Base-by-base conservation (phyloP, 2,888 invertebrate genomes). In the Microchrysa polita region DNA sequence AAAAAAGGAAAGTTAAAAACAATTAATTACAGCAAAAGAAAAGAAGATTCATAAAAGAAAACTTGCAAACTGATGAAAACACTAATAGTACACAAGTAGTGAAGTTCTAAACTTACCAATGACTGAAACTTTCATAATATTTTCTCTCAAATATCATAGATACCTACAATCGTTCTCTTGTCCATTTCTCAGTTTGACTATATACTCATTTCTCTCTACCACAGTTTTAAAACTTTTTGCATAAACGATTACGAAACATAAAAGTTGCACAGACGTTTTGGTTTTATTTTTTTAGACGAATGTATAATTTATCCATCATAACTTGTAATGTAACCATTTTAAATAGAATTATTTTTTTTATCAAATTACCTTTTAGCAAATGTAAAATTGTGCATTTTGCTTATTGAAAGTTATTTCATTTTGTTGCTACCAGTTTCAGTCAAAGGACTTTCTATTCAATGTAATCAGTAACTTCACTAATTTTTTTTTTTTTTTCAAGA, bases 11-110 rank as follows among this genome's bases (percentile, higher is more conserved):
- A 67, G 65, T 67, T 67, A 67, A 67, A 52, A 63, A 60, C 34
- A 67, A 67, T 67, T 67, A 67, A 67, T 67, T 67, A 67, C 65
- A 67, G 65, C 44, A 67, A 67, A 65, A 67, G 20, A 57, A 34
- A 57, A 1, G 12, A 16, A 20, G 48, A 67, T 42, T 9, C 2
- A n/a, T 9, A 42, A 48, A 67, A 67, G 65, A 67, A 67, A 67
- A 67, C 65, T 67, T 67, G 65, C 65, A 67, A 2, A 63, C 22
- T 44, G 65, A 48, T n/a, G 52, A 16, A 48, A 10, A 20, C 9
- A 42, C 18, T 63, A 42, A 5, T 20, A 42, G 18, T 1, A 18
- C 14, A 23, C 14, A 23, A 23, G 27, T 60, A 60, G 60, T 60
- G 60, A 60, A 60, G 60, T 34, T 60, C 34, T 9, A 44, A 52